Base-by-base conservation (phyloP, 2,113 vertebrate species). In the Sisor rabdophorus region DNA sequence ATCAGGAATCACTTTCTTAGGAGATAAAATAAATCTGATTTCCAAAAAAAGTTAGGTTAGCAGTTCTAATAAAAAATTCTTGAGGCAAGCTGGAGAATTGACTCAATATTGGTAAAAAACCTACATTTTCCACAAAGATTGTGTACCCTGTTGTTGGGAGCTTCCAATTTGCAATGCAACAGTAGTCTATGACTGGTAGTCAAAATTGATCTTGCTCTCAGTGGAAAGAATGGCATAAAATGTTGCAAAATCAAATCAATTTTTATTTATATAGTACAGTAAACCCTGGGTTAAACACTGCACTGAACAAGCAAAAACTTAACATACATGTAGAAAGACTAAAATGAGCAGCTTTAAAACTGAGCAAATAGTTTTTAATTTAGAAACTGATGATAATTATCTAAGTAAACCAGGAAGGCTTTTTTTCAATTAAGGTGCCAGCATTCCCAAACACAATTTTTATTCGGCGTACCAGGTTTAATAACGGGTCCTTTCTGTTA, bases 1-100 rank as follows among this genome's bases (percentile, higher is more conserved):
- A 85, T 81, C 54, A 78, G 75, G 54, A 28, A 32, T 48, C 24
- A 20, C 12, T 28, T 54, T 10, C 16, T 50, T 47, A 8, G 24
- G n/a, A 68, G 44, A 26, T 68, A 19, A 17, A 68, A 67, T 24
- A 22, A 47, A 47, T 16, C 36, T 15, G 6, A 24, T 32, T 81
- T 70, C 52, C 15, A 68, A 55, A 72, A 28, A 50, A 12, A 61
- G 24, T 30, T 22, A 73, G 59, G 36, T 65, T 55, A 67, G 52
- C 55, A 67, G 61, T 56, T 53, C 26, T 63, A 28, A 55, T 36
- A 65, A 12, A n/a, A 22, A 56, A 9, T 12, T 2, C 0, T 4
- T 17, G 32, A 40, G 22, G 19, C 13, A 26, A 48, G 26, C 28
- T 59, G 32, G 10, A 72, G 22, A n/a, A 44, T 4, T 24, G 53